Conservation (phyloP, 2,113 vertebrate species). For the Rhodinocichla rosea region DNA sequence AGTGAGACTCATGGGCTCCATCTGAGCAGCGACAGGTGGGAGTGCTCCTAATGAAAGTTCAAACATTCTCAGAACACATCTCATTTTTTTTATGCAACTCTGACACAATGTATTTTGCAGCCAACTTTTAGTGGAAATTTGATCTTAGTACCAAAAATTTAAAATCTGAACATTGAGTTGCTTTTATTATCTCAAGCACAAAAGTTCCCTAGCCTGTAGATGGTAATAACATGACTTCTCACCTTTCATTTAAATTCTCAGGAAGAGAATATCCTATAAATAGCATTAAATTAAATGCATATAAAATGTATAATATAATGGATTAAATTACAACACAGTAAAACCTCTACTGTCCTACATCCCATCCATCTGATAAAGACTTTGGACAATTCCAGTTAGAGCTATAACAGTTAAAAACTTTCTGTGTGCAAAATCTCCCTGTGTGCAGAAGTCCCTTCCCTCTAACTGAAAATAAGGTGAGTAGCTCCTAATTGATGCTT, state of each 20-base stretch:
- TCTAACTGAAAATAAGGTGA: neutral
- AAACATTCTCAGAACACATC: neutral
- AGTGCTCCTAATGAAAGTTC: neutral
- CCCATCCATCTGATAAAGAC: neutral
- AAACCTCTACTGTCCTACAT: neutral
- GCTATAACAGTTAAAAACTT: neutral
- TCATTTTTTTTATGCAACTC: neutral
- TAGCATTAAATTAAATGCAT: neutral
- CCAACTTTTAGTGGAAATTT: neutral
- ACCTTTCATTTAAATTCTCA: neutral
- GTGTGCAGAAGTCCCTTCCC: neutral
- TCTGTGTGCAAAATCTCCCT: neutral
- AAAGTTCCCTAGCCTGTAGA: neutral
- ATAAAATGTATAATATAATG: neutral
- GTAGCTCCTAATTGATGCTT: neutral
- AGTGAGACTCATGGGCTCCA: neutral
- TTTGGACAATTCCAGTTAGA: neutral
- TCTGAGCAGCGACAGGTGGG: neutral
- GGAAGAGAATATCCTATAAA: neutral
- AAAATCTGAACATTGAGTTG: neutral
- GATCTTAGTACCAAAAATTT: neutral
- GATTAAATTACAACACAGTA: neutral
- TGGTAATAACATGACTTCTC: neutral
- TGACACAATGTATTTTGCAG: neutral
- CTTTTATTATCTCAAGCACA: neutral